phyloP scores from a whole-genome alignment of 2,113 vertebrate species.

The Sinosuthora webbiana region DNA sequence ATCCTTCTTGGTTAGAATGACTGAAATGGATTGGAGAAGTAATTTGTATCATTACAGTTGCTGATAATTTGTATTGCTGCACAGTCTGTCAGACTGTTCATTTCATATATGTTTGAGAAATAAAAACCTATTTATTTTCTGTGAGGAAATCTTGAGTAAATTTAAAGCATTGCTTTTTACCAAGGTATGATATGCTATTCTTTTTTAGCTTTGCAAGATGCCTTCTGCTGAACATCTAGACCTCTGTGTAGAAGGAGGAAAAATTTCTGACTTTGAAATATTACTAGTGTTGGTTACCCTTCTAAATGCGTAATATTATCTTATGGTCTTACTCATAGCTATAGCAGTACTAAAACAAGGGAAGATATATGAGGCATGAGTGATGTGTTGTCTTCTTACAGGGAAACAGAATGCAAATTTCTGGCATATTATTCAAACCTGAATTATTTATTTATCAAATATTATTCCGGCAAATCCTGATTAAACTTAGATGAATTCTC shows the following conservation, averaged over 20 bases:
- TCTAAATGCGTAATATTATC: neutral
- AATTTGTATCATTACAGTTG: neutral
- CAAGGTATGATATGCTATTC: neutral
- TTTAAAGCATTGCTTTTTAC: neutral
- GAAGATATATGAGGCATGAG: neutral
- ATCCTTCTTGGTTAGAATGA: neutral
- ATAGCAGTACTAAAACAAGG: neutral
- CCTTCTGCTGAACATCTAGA: neutral
- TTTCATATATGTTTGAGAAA: neutral
- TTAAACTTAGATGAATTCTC: neutral
- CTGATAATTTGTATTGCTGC: neutral
- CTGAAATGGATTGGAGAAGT: neutral
- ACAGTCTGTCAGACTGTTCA: neutral
- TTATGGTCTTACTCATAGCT: neutral
- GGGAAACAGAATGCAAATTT: neutral
- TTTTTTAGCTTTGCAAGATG: neutral
- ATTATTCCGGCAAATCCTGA: neutral
- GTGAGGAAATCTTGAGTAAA: neutral
- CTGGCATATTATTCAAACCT: neutral
- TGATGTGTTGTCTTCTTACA: neutral
- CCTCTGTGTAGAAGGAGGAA: neutral
- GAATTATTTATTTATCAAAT: slow-evolving; percentile 6
- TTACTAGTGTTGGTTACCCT: neutral
- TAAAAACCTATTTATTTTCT: neutral
- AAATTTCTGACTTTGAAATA: neutral